Evolutionary conservation across 2,113 vertebrate species (phyloP).

Genomic region (Cairina moschata): DNA sequence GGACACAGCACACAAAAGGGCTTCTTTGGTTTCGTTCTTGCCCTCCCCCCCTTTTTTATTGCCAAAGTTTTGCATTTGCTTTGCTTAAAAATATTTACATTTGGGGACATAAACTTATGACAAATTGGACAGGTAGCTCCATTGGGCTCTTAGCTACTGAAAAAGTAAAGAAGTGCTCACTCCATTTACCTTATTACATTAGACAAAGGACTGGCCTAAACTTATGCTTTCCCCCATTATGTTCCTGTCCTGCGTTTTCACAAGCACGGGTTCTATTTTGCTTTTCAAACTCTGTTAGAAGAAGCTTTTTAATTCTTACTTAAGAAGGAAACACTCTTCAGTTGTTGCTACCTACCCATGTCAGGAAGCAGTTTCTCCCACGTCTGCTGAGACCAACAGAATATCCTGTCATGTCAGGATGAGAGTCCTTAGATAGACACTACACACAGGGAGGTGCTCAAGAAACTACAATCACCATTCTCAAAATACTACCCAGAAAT

Average conservation of each 20-base stretch:
- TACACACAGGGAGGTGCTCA: not conserved
- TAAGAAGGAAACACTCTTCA: not conserved
- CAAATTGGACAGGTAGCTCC: not conserved
- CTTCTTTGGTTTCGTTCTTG: not conserved
- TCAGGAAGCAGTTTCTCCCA: not conserved
- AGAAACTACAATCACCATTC: not conserved
- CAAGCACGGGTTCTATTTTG: not conserved
- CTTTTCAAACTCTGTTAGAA: not conserved
- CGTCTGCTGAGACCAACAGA: not conserved
- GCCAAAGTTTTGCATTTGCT: not conserved
- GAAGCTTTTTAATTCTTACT: not conserved
- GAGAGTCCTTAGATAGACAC: not conserved
- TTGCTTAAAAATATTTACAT: constrained; percentile 1
- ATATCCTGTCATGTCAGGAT: not conserved
- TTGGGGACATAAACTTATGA: not conserved
- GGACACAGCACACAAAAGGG: constrained; percentile 7
- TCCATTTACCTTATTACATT: not conserved
- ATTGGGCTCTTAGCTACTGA: not conserved
- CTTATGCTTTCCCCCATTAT: not conserved
- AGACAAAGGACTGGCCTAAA: not conserved
- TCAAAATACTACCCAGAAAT: not conserved
- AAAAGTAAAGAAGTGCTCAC: not conserved
- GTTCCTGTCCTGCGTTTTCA: not conserved
- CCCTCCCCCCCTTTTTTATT: not conserved
- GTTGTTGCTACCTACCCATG: not conserved